Conservation (phyloP, 2,113 vertebrate genomes). For the Leptocoma aspasia region DNA sequence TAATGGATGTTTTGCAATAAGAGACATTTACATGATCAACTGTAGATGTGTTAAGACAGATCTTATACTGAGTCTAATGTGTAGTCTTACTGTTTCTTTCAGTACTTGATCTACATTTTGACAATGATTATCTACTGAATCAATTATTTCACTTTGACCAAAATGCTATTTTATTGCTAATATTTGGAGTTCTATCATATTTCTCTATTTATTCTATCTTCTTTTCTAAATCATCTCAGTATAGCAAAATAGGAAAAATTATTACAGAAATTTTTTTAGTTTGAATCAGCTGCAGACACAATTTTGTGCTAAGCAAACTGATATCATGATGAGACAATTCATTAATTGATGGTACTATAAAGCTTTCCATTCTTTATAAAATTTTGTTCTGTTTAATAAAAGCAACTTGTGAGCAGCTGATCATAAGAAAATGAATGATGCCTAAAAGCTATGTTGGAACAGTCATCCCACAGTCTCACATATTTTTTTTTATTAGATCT, state of each 20-base stretch:
- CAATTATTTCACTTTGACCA: neutral
- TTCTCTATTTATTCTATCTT: neutral
- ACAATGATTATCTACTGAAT: neutral
- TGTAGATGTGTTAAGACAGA: neutral
- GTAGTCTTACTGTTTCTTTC: neutral
- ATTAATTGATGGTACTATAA: neutral
- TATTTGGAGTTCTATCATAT: neutral
- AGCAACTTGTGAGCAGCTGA: neutral
- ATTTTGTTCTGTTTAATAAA: slow-evolving; percentile 19
- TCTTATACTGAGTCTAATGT: neutral
- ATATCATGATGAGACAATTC: neutral
- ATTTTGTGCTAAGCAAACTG: neutral
- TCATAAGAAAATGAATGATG: slow-evolving; percentile 47
- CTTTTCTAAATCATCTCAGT: neutral
- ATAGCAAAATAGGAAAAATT: neutral
- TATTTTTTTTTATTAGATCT: slow-evolving; percentile 25
- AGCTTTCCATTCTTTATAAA: neutral
- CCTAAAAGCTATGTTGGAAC: slow-evolving; percentile 38
- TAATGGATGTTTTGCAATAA: neutral
- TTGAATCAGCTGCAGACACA: neutral
- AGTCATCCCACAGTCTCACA: slow-evolving; percentile 34
- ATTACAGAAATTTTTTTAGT: neutral
- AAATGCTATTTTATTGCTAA: neutral
- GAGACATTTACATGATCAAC: neutral
- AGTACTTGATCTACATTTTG: neutral